A percentile compares a stretch with the other conserved stretches of the same genome.
These are phyloP conservation scores for Drosophila anomalipes DNA, from an alignment of 2,888 invertebrate genomes.

Conservation along the genomic window DNA sequence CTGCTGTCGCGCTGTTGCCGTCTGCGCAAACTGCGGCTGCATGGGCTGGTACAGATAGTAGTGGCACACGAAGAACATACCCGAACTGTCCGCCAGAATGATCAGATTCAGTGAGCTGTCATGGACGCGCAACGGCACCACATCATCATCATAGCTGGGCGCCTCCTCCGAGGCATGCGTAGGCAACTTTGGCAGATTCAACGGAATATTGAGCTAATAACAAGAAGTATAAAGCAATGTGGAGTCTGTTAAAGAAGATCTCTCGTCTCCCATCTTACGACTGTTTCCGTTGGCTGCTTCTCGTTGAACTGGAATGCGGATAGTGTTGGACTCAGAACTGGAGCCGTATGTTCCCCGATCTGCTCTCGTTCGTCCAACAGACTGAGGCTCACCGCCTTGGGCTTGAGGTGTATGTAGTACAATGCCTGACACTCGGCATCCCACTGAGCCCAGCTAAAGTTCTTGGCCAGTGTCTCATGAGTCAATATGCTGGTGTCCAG, in stretches of 20 bases:
- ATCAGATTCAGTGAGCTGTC: conserved; percentile 93
- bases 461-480: conserved; percentile 88
- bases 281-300: conserved; percentile 94
- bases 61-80: conserved; percentile 92
- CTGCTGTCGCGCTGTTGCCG: conserved; percentile 30
- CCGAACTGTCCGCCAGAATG: conserved; percentile 90
- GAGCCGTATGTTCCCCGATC: conserved; percentile 84
- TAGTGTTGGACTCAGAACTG: conserved; percentile 90
- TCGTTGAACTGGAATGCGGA: conserved; percentile 95
- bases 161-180: conserved; percentile 85
- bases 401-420: conserved; percentile 93
- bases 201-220: conserved; percentile 91
- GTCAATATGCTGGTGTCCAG: conserved; percentile 87
- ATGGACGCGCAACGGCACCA: conserved; percentile 92
- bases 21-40: conserved; percentile 85
- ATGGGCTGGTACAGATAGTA: conserved; percentile 92
- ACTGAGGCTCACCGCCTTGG: conserved; percentile 88
- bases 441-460: conserved; percentile 95
- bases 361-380: conserved; percentile 88
- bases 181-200: conserved; percentile 91
- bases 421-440: conserved; percentile 90
- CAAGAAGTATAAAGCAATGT: not conserved
- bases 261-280: conserved; percentile 86
- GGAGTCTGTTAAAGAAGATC: not conserved
- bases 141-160: conserved; percentile 91